Conservation (phyloP, 2,113 vertebrate species). For the Morone chrysops region DNA sequence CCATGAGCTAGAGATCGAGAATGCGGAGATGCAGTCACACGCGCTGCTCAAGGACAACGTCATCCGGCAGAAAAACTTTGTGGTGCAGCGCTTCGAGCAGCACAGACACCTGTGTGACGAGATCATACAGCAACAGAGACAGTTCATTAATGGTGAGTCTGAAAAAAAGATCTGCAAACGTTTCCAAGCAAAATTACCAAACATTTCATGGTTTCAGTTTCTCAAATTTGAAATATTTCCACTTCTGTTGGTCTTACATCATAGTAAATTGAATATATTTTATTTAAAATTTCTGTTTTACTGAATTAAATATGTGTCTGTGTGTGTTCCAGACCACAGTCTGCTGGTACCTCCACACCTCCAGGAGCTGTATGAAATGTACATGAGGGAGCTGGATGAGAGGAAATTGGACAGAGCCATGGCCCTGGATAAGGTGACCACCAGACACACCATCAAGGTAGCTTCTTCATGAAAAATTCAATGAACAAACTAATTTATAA, state of each 20-base stretch:
- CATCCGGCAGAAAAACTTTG: constrained; percentile 86
- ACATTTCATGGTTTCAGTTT: too few species aligned
- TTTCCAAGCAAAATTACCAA: too few species aligned
- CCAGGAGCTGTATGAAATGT: constrained; percentile 89
- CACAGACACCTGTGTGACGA: constrained; percentile 89
- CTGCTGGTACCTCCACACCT: constrained; percentile 87
- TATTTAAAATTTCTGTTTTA: too few species aligned
- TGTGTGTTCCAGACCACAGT: constrained; percentile 84
- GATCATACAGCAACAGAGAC: constrained; percentile 91
- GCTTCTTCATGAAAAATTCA: not conserved
- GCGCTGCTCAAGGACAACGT: constrained; percentile 88
- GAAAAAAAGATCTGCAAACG: too few species aligned
- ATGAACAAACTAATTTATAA: not conserved
- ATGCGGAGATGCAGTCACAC: constrained; percentile 86
- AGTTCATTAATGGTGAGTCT: constrained; percentile 87
- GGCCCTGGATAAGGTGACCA: constrained; percentile 84
- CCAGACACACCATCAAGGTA: constrained; percentile 86
- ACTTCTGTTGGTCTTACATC: too few species aligned
- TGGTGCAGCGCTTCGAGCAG: constrained; percentile 86
- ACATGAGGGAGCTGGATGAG: constrained; percentile 87
- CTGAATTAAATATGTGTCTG: not conserved
- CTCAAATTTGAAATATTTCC: too few species aligned
- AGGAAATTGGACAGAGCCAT: constrained; percentile 85
- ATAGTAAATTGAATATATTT: too few species aligned
- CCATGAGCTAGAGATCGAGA: constrained; percentile 90